Conservation (phyloP, 2,113 vertebrate genomes). For the Anolis sagrei region DNA sequence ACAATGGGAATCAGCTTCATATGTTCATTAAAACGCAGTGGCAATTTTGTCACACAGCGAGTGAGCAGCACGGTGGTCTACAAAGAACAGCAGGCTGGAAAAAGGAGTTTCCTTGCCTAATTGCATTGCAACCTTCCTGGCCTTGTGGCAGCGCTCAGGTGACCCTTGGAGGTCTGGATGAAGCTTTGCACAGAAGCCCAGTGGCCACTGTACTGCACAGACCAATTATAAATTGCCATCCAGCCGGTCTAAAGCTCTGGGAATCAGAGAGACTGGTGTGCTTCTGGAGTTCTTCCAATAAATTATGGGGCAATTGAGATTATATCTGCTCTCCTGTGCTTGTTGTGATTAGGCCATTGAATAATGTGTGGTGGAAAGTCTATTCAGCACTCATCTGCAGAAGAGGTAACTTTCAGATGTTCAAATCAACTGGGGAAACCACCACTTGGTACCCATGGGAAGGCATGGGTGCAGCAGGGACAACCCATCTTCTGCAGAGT, state of each 20-base stretch:
- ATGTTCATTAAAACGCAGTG: neutral
- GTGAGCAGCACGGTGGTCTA: neutral
- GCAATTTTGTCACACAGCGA: neutral
- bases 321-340: neutral
- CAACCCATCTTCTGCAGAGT: too few relatives aligned
- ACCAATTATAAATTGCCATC: neutral
- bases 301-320: neutral
- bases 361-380: too few relatives aligned
- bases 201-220: neutral
- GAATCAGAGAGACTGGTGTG: neutral
- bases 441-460: too few relatives aligned
- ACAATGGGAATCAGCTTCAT: neutral
- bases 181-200: neutral
- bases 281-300: neutral
- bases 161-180: neutral
- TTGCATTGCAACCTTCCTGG: neutral
- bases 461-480: too few relatives aligned
- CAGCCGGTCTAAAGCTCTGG: neutral
- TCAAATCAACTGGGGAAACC: neutral
- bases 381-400: neutral
- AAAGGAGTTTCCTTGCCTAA: neutral
- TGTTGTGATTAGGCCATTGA: neutral
- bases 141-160: slow-evolving; percentile 10
- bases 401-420: neutral
- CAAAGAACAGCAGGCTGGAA: neutral